A percentile compares a stretch with the other conserved stretches of the same genome.
phyloP scores from a whole-genome alignment of 1,140 invertebrate species.

The Bombus affinis region DNA sequence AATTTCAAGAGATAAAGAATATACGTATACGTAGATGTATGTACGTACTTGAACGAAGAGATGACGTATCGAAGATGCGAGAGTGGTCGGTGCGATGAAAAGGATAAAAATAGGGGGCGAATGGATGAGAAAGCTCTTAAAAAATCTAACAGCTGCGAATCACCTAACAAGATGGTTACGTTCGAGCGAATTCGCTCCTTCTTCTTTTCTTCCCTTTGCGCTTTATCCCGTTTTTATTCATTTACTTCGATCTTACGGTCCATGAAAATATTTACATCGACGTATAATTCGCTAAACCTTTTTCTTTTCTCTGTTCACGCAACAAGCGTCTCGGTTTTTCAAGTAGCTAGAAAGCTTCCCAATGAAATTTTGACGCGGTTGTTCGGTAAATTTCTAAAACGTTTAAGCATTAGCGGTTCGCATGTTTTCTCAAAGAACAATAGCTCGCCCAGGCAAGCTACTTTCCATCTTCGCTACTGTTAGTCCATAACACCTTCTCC shows the following conservation, averaged over 20 bases:
- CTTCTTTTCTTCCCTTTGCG: slow-evolving; percentile 7
- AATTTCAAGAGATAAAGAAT: neutral
- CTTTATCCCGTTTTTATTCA: neutral
- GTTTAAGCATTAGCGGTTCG: neutral
- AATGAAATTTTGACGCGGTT: neutral
- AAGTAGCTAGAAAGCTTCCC: neutral
- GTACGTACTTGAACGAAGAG: slow-evolving; percentile 47
- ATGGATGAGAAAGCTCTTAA: slow-evolving; percentile 59
- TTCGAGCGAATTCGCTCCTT: slow-evolving; percentile 39
- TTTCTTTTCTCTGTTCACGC: accelerated
- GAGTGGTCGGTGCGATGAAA: slow-evolving; percentile 9
- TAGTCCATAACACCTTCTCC: slow-evolving; percentile 30
- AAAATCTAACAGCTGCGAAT: slow-evolving; percentile 58
- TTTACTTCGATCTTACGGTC: neutral
- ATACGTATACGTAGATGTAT: neutral
- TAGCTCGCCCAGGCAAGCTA: slow-evolving; percentile 11
- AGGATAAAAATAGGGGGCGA: slow-evolving; percentile 31
- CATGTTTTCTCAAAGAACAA: slow-evolving; percentile 4
- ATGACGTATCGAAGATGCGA: slow-evolving; percentile 7
- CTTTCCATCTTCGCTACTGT: slow-evolving; percentile 35
- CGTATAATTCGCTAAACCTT: too few relatives aligned
- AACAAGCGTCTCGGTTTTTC: neutral
- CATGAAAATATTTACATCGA: slow-evolving; percentile 8
- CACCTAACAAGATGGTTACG: slow-evolving; percentile 48
- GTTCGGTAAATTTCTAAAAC: neutral